Conservation (phyloP, 2,888 invertebrate genomes). For the Meiosimyza decipiens region DNA sequence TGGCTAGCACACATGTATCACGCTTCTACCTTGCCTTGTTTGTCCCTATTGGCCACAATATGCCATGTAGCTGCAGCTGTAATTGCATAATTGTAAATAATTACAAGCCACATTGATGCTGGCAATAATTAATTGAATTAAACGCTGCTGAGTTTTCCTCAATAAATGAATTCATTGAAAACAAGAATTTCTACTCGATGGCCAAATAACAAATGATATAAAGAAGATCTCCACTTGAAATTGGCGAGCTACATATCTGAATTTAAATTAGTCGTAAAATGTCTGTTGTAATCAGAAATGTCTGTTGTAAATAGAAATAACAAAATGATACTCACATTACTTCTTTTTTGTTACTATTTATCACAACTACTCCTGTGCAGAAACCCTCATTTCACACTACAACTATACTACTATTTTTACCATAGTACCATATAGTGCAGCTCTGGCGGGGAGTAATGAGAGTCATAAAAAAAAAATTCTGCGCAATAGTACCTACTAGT, state of each 20-base stretch:
- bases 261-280: constrained; percentile 13
- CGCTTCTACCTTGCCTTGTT: constrained; percentile 36
- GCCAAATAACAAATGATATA: background rate
- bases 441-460: too few species aligned
- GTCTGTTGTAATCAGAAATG: background rate
- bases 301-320: too few species aligned
- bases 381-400: too few species aligned
- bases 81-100: constrained; percentile 51
- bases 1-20: constrained; percentile 13
- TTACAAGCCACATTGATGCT: constrained; percentile 41
- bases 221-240: constrained; percentile 9
- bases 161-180: constrained; percentile 25
- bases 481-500: too few species aligned
- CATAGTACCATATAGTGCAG: too few species aligned
- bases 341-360: too few species aligned
- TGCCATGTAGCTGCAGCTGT: constrained; percentile 33
- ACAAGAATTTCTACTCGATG: constrained; percentile 22
- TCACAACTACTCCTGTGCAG: too few species aligned
- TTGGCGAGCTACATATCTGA: background rate
- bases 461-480: too few species aligned
- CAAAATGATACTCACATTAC: too few species aligned
- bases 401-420: too few species aligned
- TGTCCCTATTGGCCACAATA: constrained; percentile 13
- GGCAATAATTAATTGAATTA: constrained; percentile 44
- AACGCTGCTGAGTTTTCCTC: constrained; percentile 25